phyloP scores from a whole-genome alignment of 2,888 invertebrate genomes.

The Alloplasta piceator region DNA sequence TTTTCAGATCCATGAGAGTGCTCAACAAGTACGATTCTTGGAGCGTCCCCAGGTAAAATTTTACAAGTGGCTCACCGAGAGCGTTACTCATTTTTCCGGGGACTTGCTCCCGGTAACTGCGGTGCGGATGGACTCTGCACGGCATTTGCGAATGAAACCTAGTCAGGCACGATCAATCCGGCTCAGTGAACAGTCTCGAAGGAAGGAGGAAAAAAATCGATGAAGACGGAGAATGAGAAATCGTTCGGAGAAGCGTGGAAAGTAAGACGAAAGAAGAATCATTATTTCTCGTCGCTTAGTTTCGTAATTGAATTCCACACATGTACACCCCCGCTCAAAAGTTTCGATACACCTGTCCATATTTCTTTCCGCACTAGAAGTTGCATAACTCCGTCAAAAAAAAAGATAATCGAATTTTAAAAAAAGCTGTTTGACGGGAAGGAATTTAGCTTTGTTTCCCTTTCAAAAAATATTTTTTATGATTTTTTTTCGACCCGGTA shows the following conservation, averaged over 20 bases:
- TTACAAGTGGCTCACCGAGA: background rate
- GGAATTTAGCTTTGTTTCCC: too few species aligned
- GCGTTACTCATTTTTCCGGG: slow-evolving; percentile 25
- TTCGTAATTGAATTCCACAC: too few species aligned
- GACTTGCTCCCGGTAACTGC: background rate
- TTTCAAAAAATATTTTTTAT: too few species aligned
- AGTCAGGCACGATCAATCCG: background rate
- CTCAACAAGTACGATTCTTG: slow-evolving; percentile 78
- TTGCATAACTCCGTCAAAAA: too few species aligned
- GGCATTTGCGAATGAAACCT: background rate
- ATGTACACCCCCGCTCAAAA: too few species aligned
- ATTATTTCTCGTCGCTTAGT: background rate
- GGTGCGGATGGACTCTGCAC: slow-evolving; percentile 40
- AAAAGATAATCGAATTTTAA: too few species aligned
- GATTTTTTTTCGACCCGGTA: too few species aligned
- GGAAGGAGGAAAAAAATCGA: slow-evolving; percentile 11
- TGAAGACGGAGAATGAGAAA: slow-evolving; percentile 25
- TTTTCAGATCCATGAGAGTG: slow-evolving; percentile 78
- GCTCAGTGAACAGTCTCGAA: slow-evolving; percentile 4
- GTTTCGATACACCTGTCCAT: too few species aligned
- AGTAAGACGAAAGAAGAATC: background rate
- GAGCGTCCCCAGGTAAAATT: background rate
- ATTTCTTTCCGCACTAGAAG: too few species aligned
- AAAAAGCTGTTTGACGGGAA: too few species aligned
- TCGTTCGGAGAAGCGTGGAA: background rate